Base-by-base conservation (phyloP, 2,113 vertebrate species). In the Myiopsitta monachus region DNA sequence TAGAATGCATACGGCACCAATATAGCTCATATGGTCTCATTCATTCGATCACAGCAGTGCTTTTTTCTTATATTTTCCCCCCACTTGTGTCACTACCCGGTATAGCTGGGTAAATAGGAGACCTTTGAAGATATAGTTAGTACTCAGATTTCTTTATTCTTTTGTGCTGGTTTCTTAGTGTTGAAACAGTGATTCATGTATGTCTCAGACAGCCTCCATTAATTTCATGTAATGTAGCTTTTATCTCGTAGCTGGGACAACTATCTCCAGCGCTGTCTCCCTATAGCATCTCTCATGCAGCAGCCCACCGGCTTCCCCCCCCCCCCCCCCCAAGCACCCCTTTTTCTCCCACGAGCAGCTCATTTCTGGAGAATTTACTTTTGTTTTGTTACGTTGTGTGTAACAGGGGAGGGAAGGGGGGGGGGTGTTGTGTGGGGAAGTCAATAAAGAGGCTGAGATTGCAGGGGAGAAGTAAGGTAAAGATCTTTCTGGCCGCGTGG, bases 201-300 rank as follows among this genome's bases (percentile, higher is more conserved):
- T 98, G 98, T 98, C 98, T 98, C 98, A 98, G 98, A 98, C 98
- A 98, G 98, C 98, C 98, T 98, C 98, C 98, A 99, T 99, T 99
- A 99, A 99, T 99, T 99, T 99, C 98, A 98, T 99, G 98, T 99
- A 99, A 98, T 99, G 98, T 99, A 98, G 98, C 98, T 99, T 99
- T 99, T 99, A 99, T 99, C 99, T 99, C 97, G 96, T 98, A 98
- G 97, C 98, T 98, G 98, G 97, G 98, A 98, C 98, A 97, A 98
- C 98, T 98, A 98, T 98, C 98, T 98, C 97, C 97, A 98, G 97
- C 84, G 62, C 98, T 94, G 98, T 97, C 97, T 98, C 90, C 95
- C 96, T 97, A 94, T 47, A 95, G 97, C 97, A 92, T 97, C 96
- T 96, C 95, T 61, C 33, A 33, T 12, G 0, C 94, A 82, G 70